These are phyloP conservation scores for Drosophila ohnishii DNA, from an alignment of 1,140 invertebrate species.

Conservation along the genomic window DNA sequence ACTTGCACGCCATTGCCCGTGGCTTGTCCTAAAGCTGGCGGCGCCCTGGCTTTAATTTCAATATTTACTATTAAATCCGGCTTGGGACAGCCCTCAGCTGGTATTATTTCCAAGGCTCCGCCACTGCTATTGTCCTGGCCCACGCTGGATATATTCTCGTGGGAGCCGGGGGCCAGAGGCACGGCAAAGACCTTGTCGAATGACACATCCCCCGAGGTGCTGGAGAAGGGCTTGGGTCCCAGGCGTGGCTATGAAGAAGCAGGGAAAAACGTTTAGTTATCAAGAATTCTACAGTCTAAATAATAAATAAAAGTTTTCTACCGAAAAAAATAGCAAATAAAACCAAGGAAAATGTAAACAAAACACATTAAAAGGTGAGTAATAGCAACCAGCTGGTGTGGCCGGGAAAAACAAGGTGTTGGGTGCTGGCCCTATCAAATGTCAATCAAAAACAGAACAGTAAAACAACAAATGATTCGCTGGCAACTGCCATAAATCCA, in stretches of 20 bases:
- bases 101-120: conserved; percentile 19
- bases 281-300: not conserved
- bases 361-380: not conserved
- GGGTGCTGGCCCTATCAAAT: not conserved
- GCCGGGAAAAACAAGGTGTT: not conserved
- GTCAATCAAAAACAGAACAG: conserved; percentile 5
- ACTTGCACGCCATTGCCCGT: conserved; percentile 84
- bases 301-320: conserved; percentile 1
- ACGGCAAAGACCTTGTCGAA: conserved; percentile 92
- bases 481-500: not conserved
- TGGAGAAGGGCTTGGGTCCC: conserved; percentile 92
- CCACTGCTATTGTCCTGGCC: conserved; percentile 47
- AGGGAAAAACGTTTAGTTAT: not conserved
- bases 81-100: conserved; percentile 44
- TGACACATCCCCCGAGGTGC: conserved; percentile 88
- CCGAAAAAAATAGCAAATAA: not conserved
- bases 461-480: not conserved
- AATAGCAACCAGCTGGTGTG: not conserved
- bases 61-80: conserved; percentile 82
- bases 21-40: not conserved
- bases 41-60: conserved; percentile 47
- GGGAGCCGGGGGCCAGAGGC: conserved; percentile 87
- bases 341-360: not conserved
- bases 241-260: conserved; percentile 86
- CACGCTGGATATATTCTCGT: conserved; percentile 80